These are phyloP conservation scores for Epinephelus lanceolatus DNA, from an alignment of 2,113 vertebrate genomes.

Conservation along the genomic window DNA sequence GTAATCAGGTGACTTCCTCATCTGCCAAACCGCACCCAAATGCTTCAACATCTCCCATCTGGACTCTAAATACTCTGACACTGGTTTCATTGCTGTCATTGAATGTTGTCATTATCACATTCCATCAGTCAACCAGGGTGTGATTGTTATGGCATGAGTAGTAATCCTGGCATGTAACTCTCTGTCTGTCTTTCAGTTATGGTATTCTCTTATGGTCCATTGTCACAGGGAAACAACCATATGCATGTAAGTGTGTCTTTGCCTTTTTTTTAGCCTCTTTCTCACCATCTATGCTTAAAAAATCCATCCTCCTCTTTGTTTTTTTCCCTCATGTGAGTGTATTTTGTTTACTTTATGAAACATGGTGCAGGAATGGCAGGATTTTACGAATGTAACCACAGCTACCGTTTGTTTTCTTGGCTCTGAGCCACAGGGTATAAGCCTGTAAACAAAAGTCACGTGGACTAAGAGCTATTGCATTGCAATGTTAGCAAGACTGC, in stretches of 20 bases:
- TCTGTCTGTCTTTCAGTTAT: slow-evolving; percentile 70
- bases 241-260: slow-evolving; percentile 69
- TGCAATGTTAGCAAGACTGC: not conserved
- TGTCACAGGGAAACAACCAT: slow-evolving; percentile 77
- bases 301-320: not conserved
- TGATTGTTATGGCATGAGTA: not conserved
- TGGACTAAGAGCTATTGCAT: not conserved
- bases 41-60: not conserved
- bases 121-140: not conserved
- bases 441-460: not conserved
- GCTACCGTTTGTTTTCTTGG: not conserved
- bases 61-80: not conserved
- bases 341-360: not conserved
- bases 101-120: not conserved
- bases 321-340: not conserved
- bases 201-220: slow-evolving; percentile 83
- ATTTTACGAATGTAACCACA: not conserved
- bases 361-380: not conserved
- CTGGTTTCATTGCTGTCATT: not conserved
- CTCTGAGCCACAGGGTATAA: not conserved
- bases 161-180: not conserved
- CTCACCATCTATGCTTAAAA: not conserved
- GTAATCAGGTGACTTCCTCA: slow-evolving; percentile 7
- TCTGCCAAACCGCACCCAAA: not conserved
- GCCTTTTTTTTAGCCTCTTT: too few species aligned